phyloP scores from a whole-genome alignment of 2,113 vertebrate species.

The Corydoras sp. region DNA sequence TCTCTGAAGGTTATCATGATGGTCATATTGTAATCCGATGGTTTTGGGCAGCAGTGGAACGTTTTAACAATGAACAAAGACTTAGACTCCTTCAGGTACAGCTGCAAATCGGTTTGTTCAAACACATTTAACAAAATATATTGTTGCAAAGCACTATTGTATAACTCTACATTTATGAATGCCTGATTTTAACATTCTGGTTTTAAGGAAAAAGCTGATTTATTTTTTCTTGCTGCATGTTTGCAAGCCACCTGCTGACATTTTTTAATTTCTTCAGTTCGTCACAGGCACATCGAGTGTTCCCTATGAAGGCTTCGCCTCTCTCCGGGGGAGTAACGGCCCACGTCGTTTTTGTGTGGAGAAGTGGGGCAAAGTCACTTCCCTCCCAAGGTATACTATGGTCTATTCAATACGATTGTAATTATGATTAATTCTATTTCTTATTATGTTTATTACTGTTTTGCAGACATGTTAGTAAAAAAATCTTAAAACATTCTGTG shows the following conservation, averaged over 20 bases:
- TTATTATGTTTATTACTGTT: no score
- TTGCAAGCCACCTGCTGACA: not conserved
- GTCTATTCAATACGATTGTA: not conserved
- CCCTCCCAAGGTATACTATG: conserved; percentile 83
- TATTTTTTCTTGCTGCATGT: not conserved
- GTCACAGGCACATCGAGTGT: conserved; percentile 97
- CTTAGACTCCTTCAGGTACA: conserved; percentile 89
- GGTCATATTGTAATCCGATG: conserved; percentile 98
- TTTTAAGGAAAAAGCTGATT: not conserved
- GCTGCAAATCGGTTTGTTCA: no score
- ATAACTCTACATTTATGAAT: no score
- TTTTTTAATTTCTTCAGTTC: conserved; percentile 68
- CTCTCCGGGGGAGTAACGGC: conserved; percentile 89
- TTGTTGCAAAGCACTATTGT: no score
- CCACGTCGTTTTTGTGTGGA: conserved; percentile 94
- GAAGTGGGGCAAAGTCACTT: conserved; percentile 97
- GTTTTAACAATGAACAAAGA: conserved; percentile 98
- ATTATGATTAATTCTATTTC: no score
- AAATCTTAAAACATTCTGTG: no score
- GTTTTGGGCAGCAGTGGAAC: conserved; percentile 98
- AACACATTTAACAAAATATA: no score
- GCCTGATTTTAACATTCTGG: no score
- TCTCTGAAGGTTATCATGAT: conserved; percentile 87
- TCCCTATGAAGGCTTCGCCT: conserved; percentile 94
- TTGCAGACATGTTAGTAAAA: no score